A percentile compares a stretch with the other conserved stretches of the same genome.
Conservation (phyloP, 2,888 invertebrate species). For the Dolichopus griseipennis region DNA sequence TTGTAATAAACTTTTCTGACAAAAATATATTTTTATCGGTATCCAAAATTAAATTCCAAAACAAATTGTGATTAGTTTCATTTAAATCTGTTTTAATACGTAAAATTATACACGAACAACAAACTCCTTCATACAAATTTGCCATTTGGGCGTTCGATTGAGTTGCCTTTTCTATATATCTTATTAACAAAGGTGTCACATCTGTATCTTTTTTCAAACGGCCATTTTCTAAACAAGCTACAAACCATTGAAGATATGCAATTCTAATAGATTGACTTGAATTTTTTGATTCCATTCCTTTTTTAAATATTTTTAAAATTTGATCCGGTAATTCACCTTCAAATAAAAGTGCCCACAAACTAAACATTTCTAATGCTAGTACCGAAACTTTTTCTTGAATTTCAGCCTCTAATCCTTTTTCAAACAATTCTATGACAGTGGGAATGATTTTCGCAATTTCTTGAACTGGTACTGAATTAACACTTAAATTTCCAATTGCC, state of each 20-base stretch:
- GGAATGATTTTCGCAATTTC: conserved; percentile 52
- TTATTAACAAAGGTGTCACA: conserved; percentile 56
- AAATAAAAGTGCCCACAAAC: conserved; percentile 66
- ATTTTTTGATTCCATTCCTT: conserved; percentile 64
- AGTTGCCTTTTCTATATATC: conserved; percentile 65
- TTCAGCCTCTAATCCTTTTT: conserved; percentile 75
- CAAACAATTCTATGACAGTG: conserved; percentile 56
- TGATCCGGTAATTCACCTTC: conserved; percentile 55
- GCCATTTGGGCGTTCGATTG: conserved; percentile 64
- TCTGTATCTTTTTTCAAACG: conserved; percentile 41
- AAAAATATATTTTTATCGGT: conserved; percentile 71
- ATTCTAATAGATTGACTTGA: conserved; percentile 68
- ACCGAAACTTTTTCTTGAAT: conserved; percentile 86
- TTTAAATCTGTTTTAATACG: conserved; percentile 50
- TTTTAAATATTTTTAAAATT: conserved; percentile 60
- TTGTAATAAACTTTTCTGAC: conserved; percentile 68
- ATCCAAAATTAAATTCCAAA: conserved; percentile 66
- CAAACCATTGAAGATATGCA: conserved; percentile 68
- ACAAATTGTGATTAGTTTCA: conserved; percentile 43
- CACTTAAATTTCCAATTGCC: conserved; percentile 66
- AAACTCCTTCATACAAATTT: conserved; percentile 62
- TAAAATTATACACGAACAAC: conserved; percentile 58
- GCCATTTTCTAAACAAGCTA: conserved; percentile 53
- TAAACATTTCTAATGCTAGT: conserved; percentile 70
- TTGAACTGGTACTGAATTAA: conserved; percentile 55